Evolutionary conservation across 2,113 vertebrate genomes (phyloP), one percentile per base, ranked within the genome.

Genomic region (Aphyosemion australe): DNA sequence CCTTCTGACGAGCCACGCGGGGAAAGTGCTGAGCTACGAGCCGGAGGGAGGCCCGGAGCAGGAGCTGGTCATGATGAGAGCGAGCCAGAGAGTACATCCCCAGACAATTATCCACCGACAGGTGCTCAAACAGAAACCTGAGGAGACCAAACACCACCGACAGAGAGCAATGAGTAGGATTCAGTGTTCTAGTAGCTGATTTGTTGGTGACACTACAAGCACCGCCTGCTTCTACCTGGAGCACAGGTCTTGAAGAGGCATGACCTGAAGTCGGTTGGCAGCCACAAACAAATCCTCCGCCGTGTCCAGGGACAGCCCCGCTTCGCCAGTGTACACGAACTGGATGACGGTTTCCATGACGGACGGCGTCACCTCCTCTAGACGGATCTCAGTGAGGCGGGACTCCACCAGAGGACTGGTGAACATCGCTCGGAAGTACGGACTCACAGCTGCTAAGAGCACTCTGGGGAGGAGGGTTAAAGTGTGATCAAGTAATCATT

Each of bases 341-440:
- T 92, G 89, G 66, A 95, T 92, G 57, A 95, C 90, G 0, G 86
- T 92, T 72, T 94, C 90, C 90, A 95, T 93, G 69, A 94, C 87
- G 2, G 85, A 89, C 3, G 93, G 90, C 0, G 92, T 91, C 78
- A 94, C 93, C 41, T 95, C 94, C 75, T 93, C 89, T 63, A 94
- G 76, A 15, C 92, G 87, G 80, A 95, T 94, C 75, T 94, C 93
- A 0, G 92, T 90, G 58, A 93, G 92, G 47, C 93, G 90, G 12
- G 92, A 94, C 87, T 95, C 94, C 4, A 93, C 93, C 75, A 95
- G 85, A 0, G 93, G 92, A 68, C 93, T 93, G 65, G 93, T 94
- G 80, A 95, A 95, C 92, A 94, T 94, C 51, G 93, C 94, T 32
- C 91, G 87, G 59, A 95, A 95, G 69, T 94, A 95, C 0, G 94